Conservation (phyloP, 2,797 vertebrate genomes). For the Helicolenus hilgendorfi region DNA sequence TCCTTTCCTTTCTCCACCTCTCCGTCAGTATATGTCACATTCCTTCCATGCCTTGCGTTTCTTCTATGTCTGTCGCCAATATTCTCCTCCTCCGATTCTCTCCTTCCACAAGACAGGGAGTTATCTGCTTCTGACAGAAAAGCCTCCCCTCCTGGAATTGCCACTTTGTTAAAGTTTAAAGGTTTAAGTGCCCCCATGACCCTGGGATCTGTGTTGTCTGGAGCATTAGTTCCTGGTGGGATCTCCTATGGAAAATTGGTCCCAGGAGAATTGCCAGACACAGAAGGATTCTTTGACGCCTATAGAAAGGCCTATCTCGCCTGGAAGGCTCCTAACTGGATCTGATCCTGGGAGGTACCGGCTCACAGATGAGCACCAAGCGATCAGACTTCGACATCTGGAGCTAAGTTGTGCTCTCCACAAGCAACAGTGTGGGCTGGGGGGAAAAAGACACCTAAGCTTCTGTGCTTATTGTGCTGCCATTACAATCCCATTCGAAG, state of each 20-base stretch:
- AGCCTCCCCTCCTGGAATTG: slow-evolving; percentile 3
- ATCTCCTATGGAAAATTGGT: not conserved
- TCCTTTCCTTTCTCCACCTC: not conserved
- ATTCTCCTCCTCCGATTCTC: not conserved
- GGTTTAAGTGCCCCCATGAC: slow-evolving; percentile 22
- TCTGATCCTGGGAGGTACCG: not conserved
- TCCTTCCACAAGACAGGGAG: not conserved
- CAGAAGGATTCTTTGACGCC: not conserved
- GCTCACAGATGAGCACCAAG: not conserved
- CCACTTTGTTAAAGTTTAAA: slow-evolving; percentile 38
- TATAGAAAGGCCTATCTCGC: not conserved
- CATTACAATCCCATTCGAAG: not conserved
- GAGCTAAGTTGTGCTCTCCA: not conserved
- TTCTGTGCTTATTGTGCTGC: not conserved
- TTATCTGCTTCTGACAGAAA: slow-evolving; percentile 14
- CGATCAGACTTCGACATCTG: not conserved
- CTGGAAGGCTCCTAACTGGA: not conserved
- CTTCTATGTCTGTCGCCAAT: not conserved
- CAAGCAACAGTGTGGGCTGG: not conserved
- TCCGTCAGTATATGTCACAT: slow-evolving; percentile 4
- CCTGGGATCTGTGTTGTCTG: slow-evolving; percentile 13
- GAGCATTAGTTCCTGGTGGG: slow-evolving; percentile 9
- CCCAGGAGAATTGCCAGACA: not conserved
- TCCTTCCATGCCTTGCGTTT: not conserved
- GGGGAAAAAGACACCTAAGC: not conserved